Conservation (phyloP, 2,888 invertebrate genomes). For the Hypomecis punctinalis region DNA sequence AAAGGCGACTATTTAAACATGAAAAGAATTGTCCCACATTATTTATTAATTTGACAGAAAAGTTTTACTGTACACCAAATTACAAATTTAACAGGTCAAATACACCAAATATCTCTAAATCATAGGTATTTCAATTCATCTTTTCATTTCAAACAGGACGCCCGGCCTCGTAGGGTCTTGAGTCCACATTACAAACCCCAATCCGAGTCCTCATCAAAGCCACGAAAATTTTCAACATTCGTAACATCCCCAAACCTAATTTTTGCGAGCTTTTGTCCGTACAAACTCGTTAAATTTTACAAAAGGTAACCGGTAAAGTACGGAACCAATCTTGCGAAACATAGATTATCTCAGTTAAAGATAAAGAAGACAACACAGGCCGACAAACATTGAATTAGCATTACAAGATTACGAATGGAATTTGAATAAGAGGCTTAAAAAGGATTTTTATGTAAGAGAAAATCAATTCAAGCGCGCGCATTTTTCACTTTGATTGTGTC, state of each 20-base stretch:
- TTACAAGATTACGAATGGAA: conserved; percentile 64
- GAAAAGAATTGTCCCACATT: too few relatives aligned
- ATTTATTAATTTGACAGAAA: too few relatives aligned
- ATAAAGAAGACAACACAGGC: conserved; percentile 62
- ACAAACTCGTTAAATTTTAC: conserved; percentile 68
- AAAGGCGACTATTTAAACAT: too few relatives aligned
- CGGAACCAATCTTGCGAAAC: conserved; percentile 66
- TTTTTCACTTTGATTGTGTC: conserved; percentile 26
- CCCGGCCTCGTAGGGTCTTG: conserved; percentile 15
- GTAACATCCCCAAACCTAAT: conserved; percentile 55
- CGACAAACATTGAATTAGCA: conserved; percentile 72
- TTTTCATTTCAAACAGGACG: conserved; percentile 3
- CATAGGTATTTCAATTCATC: conserved; percentile 9
- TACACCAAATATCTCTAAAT: conserved; percentile 1
- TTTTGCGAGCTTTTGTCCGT: conserved; percentile 57
- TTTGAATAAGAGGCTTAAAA: conserved; percentile 53
- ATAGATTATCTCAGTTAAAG: conserved; percentile 63
- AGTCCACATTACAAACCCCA: conserved; percentile 30
- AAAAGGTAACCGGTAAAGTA: conserved; percentile 62
- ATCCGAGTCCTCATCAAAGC: conserved; percentile 31
- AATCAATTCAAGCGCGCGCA: conserved; percentile 36
- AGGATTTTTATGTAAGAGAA: conserved; percentile 43
- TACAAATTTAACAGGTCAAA: neutral
- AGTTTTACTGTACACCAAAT: too few relatives aligned
- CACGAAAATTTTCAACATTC: conserved; percentile 43